Conservation (phyloP, 1,140 invertebrate species). For the Phortica variegata region DNA sequence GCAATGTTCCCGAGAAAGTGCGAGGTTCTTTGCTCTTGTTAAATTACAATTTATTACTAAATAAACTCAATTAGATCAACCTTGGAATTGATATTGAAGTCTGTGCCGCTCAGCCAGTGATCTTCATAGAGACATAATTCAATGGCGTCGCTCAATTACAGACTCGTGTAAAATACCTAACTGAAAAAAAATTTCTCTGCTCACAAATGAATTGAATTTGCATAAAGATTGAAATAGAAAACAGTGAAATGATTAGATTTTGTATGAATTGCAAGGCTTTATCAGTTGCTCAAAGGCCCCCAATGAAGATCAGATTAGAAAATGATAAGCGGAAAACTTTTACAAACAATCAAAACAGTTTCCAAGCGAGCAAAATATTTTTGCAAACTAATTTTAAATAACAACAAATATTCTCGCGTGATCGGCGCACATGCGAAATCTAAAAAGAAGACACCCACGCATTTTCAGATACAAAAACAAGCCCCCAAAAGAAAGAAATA, state of each 20-base stretch:
- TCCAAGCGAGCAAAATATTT: background rate
- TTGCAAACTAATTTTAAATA: background rate
- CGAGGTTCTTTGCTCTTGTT: background rate
- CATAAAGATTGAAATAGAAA: background rate
- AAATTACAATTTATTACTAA: background rate
- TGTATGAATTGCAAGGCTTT: background rate
- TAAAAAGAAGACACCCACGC: no score
- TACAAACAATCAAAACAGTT: no score
- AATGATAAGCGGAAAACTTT: no score
- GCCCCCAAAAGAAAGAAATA: no score
- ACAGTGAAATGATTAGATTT: background rate
- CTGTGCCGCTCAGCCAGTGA: no score
- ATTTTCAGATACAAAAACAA: no score
- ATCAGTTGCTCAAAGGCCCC: background rate
- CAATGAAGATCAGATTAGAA: no score
- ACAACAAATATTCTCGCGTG: no score
- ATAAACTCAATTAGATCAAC: background rate
- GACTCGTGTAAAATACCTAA: background rate
- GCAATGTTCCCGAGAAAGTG: no score
- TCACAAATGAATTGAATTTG: constrained; percentile 19
- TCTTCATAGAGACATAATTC: no score
- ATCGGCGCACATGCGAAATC: no score
- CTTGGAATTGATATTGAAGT: constrained; percentile 2
- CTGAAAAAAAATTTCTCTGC: background rate
- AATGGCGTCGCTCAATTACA: no score